Base-by-base conservation (phyloP, 2,888 invertebrate species). In the Tortricodes alternella region DNA sequence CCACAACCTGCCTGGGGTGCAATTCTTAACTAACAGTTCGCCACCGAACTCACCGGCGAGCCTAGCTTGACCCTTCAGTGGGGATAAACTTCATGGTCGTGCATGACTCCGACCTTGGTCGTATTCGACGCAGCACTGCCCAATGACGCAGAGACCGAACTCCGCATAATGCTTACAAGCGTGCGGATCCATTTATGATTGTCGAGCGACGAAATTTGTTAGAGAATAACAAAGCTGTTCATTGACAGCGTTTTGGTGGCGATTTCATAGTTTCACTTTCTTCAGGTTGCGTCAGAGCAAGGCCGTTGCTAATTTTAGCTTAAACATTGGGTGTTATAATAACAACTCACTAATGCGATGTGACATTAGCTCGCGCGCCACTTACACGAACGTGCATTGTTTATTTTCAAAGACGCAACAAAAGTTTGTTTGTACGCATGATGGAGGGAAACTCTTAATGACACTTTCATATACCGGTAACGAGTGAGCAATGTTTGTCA, bases 181-280 rank as follows among this genome's bases (percentile, higher is more conserved):
- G n/a, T n/a, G n/a, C n/a, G n/a, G n/a, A n/a, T n/a, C n/a, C n/a
- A n/a, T n/a, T n/a, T n/a, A n/a, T n/a, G n/a, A n/a, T n/a, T n/a
- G n/a, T n/a, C n/a, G n/a, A n/a, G n/a, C n/a, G n/a, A n/a, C n/a
- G n/a, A n/a, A n/a, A n/a, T n/a, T n/a, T n/a, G n/a, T n/a, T n/a
- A n/a, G n/a, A n/a, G n/a, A n/a, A n/a, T n/a, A n/a, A n/a, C n/a
- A n/a, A n/a, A n/a, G n/a, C 63, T 76, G 76, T 76, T 77, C 75
- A 73, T 73, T 76, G 77, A 73, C 72, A 76, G 73, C 72, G 68
- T 71, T 81, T 83, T 74, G 74, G 68, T 65, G 64, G 73, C 70
- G 70, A 76, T 80, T 78, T 79, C 71, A 71, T 68, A 75, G 76
- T 85, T 85, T 85, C 84, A 82, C 86, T 86, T 86, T 85, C 83